phyloP scores from a whole-genome alignment of 1,140 invertebrate species.

The Pseudachorutes palmiensis region DNA sequence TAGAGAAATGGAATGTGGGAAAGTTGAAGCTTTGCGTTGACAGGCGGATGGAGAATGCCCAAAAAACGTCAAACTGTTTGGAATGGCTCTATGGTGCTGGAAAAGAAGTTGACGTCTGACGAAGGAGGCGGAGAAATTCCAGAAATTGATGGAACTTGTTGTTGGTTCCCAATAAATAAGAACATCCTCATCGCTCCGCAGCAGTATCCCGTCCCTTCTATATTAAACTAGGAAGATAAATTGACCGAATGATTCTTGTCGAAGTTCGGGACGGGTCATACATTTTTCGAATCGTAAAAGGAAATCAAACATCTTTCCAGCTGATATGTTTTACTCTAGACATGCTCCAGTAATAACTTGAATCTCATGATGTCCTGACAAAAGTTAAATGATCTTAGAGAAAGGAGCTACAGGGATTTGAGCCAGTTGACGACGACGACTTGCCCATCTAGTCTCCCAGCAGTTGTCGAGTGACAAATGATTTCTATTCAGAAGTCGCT shows the following conservation, averaged over 20 bases:
- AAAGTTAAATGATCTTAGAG: too few relatives aligned
- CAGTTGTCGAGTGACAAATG: too few relatives aligned
- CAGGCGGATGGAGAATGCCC: neutral
- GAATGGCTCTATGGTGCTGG: neutral
- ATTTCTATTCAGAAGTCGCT: too few relatives aligned
- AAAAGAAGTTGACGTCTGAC: neutral
- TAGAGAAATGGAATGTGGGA: neutral
- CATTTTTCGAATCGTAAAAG: conserved; percentile 1
- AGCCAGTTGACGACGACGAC: too few relatives aligned
- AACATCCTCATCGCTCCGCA: neutral
- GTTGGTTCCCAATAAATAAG: conserved; percentile 3
- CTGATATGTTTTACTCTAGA: too few relatives aligned
- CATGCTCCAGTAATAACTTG: too few relatives aligned
- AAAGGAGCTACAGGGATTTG: too few relatives aligned
- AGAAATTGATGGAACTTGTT: conserved; percentile 5
- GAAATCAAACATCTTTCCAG: neutral
- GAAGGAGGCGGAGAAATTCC: neutral
- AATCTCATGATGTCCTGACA: too few relatives aligned
- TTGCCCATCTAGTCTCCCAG: too few relatives aligned
- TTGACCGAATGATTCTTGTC: neutral
- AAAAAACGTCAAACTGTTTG: neutral
- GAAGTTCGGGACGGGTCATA: neutral
- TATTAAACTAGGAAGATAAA: conserved; percentile 3
- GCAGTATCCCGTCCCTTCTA: neutral
- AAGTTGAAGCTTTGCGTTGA: neutral